These are phyloP conservation scores for Erpornis zantholeuca DNA, from an alignment of 2,113 vertebrate genomes.

Conservation along the genomic window DNA sequence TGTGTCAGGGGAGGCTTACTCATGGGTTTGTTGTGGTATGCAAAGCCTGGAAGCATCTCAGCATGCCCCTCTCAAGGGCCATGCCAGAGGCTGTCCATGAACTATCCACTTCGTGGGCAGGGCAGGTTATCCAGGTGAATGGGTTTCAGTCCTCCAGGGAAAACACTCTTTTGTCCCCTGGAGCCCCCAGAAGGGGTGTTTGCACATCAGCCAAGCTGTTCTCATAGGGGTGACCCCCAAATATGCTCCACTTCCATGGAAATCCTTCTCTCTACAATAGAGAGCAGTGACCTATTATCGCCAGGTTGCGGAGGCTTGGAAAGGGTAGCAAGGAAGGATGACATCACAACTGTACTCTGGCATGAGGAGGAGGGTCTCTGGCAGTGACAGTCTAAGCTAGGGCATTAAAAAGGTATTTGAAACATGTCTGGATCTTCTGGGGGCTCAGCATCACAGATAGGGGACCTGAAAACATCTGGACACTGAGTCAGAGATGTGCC, in stretches of 20 bases:
- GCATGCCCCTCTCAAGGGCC: neutral
- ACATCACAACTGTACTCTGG: neutral
- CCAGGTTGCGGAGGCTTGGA: neutral
- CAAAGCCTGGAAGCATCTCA: neutral
- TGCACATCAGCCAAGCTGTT: neutral
- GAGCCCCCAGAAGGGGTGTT: neutral
- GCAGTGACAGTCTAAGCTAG: neutral
- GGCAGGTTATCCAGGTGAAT: neutral
- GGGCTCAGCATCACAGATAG: neutral
- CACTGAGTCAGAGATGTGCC: neutral
- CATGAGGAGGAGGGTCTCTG: neutral
- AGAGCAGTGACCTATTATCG: rapidly evolving
- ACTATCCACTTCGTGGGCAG: neutral
- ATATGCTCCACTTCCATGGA: neutral
- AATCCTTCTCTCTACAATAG: neutral
- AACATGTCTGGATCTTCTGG: neutral
- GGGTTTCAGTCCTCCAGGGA: neutral
- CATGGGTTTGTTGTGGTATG: neutral
- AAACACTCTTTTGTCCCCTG: neutral
- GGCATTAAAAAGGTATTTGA: neutral
- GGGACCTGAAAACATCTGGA: neutral
- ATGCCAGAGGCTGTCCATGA: neutral
- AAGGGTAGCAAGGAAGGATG: neutral
- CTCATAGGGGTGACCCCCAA: neutral
- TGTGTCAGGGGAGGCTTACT: neutral